Conservation (phyloP, 1,140 invertebrate species). For the Batillaria attramentaria region DNA sequence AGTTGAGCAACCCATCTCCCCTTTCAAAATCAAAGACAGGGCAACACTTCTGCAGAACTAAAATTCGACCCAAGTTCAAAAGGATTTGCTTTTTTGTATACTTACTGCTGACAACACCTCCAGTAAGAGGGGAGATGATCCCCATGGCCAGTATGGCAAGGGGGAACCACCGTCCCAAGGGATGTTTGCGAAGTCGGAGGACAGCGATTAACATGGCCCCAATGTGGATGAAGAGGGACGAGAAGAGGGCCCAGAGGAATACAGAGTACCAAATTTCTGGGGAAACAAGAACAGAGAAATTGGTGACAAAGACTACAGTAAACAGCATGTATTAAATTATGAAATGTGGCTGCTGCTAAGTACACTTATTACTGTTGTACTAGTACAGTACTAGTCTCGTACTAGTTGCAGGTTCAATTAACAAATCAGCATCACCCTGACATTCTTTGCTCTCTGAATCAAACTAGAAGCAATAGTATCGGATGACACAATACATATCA, state of each 20-base stretch:
- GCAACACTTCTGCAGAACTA: no score
- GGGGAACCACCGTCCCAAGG: constrained; percentile 91
- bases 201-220: constrained; percentile 92
- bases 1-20: no score
- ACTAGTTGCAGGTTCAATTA: background rate
- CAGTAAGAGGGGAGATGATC: constrained; percentile 86
- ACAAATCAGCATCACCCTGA: background rate
- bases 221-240: constrained; percentile 91
- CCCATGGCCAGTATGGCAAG: constrained; percentile 90
- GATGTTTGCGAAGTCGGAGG: constrained; percentile 90
- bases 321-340: background rate
- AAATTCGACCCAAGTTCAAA: no score
- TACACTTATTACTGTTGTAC: background rate
- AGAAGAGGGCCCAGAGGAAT: constrained; percentile 94
- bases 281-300: constrained; percentile 56
- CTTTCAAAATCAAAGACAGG: no score
- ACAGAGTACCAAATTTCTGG: constrained; percentile 97
- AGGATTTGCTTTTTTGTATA: no score
- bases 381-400: background rate
- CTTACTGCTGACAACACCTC: constrained; percentile 87
- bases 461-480: no score
- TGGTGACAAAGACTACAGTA: background rate
- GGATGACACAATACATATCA: no score
- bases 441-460: no score
- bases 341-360: background rate